Conservation (phyloP, 2,888 invertebrate genomes). For the Chymomyza fuscimana region DNA sequence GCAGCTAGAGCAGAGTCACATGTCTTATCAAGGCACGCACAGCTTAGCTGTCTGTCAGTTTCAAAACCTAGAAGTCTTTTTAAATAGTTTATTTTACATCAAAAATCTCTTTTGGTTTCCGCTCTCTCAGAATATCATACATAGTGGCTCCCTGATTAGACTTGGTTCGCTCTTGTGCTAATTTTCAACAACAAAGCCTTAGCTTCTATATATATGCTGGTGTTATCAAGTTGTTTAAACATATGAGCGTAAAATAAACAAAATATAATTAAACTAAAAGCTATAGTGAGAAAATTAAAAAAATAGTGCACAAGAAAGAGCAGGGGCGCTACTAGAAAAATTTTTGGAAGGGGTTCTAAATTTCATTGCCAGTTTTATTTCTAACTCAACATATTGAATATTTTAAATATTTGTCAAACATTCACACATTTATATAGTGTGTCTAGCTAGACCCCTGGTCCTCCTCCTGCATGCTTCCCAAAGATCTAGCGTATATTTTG, state of each 20-base stretch:
- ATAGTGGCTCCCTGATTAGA: neutral
- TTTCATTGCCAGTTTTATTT: no score
- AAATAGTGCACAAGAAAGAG: neutral
- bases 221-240: neutral
- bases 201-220: neutral
- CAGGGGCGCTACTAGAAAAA: neutral
- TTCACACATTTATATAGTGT: no score
- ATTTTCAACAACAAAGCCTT: slow-evolving; percentile 1
- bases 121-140: neutral
- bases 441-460: no score
- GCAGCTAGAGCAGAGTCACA: neutral
- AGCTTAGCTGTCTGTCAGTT: neutral
- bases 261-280: slow-evolving; percentile 3
- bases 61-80: neutral
- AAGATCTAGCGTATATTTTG: neutral
- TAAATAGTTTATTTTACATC: neutral
- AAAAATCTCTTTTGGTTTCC: neutral
- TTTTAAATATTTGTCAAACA: no score
- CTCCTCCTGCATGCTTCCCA: no score
- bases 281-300: neutral
- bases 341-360: no score
- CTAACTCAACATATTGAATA: no score
- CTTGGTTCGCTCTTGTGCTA: neutral
- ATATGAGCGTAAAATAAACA: slow-evolving; percentile 4
- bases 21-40: neutral